Conservation (phyloP, 92 coral and sea anemone species). For the Epizoanthus rinbou region DNA sequence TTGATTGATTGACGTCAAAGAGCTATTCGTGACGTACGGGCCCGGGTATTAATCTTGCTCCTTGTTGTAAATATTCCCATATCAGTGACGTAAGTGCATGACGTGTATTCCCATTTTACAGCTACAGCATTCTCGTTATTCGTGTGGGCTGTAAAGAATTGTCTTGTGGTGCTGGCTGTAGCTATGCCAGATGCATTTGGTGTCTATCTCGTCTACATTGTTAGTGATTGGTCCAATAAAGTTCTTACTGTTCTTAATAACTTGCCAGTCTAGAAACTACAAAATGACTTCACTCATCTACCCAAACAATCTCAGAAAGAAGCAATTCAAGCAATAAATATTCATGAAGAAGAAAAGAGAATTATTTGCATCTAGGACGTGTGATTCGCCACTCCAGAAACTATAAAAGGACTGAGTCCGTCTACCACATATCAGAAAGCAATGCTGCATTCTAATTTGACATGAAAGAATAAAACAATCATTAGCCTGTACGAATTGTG, state of each 20-base stretch:
- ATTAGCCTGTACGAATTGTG: too few relatives aligned
- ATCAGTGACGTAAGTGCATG: neutral
- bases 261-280: neutral
- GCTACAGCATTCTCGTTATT: neutral
- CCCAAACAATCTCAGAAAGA: too few relatives aligned
- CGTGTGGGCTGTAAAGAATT: neutral
- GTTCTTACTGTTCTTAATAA: neutral
- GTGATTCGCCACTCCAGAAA: too few relatives aligned
- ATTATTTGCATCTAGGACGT: too few relatives aligned
- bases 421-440: too few relatives aligned
- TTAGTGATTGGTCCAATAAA: slow-evolving; percentile 1
- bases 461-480: too few relatives aligned
- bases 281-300: neutral
- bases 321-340: too few relatives aligned
- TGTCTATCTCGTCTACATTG: neutral
- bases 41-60: neutral
- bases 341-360: too few relatives aligned
- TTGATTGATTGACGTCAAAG: too few relatives aligned
- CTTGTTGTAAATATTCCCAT: neutral
- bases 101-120: neutral
- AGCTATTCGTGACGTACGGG: too few relatives aligned
- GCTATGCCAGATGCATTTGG: neutral
- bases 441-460: too few relatives aligned
- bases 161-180: neutral
- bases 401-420: too few relatives aligned